A percentile compares a stretch with the other conserved stretches of the same genome.
phyloP scores from a whole-genome alignment of 2,113 vertebrate species.

The Myotis brandtii region DNA sequence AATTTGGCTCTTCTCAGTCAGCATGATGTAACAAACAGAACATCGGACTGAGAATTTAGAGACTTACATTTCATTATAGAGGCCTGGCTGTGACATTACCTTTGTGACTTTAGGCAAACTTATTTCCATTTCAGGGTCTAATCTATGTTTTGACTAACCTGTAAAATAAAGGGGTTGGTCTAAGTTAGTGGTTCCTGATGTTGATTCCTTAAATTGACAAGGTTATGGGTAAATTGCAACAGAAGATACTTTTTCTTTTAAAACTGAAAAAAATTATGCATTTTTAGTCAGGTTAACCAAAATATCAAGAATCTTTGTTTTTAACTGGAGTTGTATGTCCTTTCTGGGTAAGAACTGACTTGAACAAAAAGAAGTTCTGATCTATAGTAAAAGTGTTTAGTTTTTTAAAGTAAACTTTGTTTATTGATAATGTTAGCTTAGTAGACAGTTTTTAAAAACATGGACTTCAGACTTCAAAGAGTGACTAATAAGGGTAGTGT shows the following conservation, averaged over 20 bases:
- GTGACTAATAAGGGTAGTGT: not conserved
- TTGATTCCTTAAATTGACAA: not conserved
- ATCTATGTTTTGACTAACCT: not conserved
- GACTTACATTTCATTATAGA: not conserved
- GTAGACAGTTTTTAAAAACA: not conserved
- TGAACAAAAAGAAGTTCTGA: not conserved
- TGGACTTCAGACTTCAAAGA: not conserved
- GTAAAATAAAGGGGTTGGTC: not conserved
- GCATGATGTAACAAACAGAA: not conserved
- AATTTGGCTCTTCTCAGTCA: not conserved
- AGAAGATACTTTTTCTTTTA: not conserved
- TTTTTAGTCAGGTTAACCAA: slow-evolving; percentile 11
- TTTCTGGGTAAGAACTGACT: slow-evolving; percentile 4
- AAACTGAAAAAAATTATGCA: not conserved
- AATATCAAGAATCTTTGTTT: slow-evolving; percentile 1
- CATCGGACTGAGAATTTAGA: not conserved
- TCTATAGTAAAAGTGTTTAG: not conserved
- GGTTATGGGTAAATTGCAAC: not conserved
- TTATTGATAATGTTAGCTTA: not conserved
- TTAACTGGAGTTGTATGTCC: not conserved
- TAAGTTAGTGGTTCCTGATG: not conserved
- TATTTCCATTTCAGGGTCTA: not conserved
- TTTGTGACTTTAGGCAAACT: not conserved
- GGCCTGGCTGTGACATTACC: not conserved
- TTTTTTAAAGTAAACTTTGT: not conserved